phyloP scores from a whole-genome alignment of 2,888 invertebrate species.

The Caprella mutica region DNA sequence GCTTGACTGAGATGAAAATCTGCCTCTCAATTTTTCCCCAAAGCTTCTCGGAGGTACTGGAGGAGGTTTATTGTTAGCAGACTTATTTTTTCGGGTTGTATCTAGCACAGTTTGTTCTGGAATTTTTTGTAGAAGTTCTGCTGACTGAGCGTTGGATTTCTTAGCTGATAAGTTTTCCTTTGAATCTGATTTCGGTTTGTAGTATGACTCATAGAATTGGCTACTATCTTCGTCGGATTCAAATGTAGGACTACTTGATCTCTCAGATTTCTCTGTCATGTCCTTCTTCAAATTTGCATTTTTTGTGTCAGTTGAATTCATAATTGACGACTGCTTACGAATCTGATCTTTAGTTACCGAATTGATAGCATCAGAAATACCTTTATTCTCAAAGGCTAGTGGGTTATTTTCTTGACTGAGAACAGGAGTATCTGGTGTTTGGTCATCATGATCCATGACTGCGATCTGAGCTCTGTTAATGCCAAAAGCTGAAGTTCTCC shows the following conservation, averaged over 20 bases:
- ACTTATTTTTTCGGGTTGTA: conserved; percentile 43
- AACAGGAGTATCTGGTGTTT: conserved; percentile 10
- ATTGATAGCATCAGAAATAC: too few species aligned
- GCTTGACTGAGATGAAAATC: background rate
- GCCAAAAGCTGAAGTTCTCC: conserved; percentile 52
- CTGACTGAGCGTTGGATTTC: conserved; percentile 22
- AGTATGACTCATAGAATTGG: conserved; percentile 5
- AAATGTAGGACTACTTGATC: conserved; percentile 32
- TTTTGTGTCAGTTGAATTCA: too few species aligned
- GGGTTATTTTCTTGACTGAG: conserved; percentile 3
- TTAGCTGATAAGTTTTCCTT: background rate
- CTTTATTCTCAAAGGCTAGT: too few species aligned
- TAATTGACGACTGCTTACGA: too few species aligned
- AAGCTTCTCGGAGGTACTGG: conserved; percentile 13
- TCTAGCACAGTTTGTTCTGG: conserved; percentile 47
- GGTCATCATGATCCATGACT: conserved; percentile 38
- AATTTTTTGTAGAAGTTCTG: conserved; percentile 29
- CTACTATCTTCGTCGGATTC: conserved; percentile 32
- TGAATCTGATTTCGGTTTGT: background rate
- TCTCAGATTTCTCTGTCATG: conserved; percentile 20
- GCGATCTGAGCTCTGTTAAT: conserved; percentile 58
- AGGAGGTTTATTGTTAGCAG: background rate
- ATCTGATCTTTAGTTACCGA: background rate
- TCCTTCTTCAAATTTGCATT: background rate
- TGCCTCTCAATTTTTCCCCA: background rate